Conservation (phyloP, 2,888 invertebrate species). For the Candidula unifasciata region DNA sequence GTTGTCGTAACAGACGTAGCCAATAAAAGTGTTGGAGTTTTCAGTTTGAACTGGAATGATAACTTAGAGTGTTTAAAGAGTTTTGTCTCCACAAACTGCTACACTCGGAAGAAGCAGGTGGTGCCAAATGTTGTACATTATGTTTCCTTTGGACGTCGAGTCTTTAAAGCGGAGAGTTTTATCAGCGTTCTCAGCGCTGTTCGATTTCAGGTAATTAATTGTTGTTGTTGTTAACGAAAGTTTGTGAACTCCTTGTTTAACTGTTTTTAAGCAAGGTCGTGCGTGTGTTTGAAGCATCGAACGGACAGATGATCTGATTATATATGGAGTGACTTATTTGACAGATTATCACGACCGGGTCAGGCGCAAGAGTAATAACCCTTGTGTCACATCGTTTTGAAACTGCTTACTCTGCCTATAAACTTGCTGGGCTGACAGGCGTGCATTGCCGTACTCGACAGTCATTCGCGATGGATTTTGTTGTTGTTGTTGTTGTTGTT, state of each 20-base stretch:
- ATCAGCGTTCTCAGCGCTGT: constrained; percentile 1
- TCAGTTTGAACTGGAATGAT: not conserved
- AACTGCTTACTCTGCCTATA: no score
- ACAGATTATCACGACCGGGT: no score
- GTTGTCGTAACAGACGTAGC: not conserved
- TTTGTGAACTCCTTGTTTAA: not conserved
- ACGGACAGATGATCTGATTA: no score
- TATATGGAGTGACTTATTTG: no score
- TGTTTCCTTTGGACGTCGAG: not conserved
- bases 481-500: no score
- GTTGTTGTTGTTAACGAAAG: not conserved
- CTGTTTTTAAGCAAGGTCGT: no score
- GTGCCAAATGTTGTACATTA: constrained; percentile 20
- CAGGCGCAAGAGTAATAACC: no score
- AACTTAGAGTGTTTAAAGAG: not conserved
- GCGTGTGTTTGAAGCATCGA: no score
- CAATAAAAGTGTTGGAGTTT: not conserved
- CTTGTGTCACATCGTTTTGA: no score
- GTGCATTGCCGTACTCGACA: no score
- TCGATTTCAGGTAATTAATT: not conserved
- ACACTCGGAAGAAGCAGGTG: not conserved
- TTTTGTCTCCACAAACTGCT: not conserved
- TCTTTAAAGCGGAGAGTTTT: not conserved
- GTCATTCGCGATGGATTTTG: no score
- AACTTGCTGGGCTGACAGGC: no score